A percentile compares a stretch with the other conserved stretches of the same genome.
These are phyloP conservation scores for Hyphantria cunea DNA, from an alignment of 1,140 invertebrate species.

Conservation along the genomic window DNA sequence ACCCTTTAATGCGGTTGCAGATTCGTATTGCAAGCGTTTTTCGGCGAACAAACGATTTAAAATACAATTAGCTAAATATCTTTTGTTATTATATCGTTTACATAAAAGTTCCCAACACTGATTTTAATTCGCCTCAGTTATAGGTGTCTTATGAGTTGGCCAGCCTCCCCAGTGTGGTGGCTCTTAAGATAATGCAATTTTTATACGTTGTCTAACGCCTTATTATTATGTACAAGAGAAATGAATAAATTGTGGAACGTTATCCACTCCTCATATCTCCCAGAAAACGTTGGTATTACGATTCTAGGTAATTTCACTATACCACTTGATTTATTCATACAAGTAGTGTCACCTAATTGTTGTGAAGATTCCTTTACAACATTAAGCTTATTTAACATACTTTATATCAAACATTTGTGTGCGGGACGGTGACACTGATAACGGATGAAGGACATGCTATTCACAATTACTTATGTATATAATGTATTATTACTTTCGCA, in stretches of 20 bases:
- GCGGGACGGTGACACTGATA: no score
- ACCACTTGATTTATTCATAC: neutral
- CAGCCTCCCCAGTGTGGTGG: constrained; percentile 8
- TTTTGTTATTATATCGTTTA: constrained; percentile 31
- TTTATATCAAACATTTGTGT: constrained; percentile 10
- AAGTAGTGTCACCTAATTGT: neutral
- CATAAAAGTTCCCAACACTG: constrained; percentile 16
- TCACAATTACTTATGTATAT: no score
- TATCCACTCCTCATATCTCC: constrained; percentile 27
- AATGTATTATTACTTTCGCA: no score
- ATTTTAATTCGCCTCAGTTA: constrained; percentile 21
- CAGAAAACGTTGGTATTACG: constrained; percentile 24
- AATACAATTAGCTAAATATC: constrained; percentile 25
- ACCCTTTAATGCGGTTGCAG: constrained; percentile 19
- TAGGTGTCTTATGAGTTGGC: constrained; percentile 22
- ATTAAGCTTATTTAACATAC: constrained; percentile 6
- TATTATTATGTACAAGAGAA: constrained; percentile 7
- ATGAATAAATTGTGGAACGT: constrained; percentile 4
- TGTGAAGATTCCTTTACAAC: no score
- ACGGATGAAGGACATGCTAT: no score
- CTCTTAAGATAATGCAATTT: constrained; percentile 21
- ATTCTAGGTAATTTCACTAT: constrained; percentile 26
- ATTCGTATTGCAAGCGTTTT: constrained; percentile 14
- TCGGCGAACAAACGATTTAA: constrained; percentile 28
- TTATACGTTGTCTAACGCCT: constrained; percentile 16